Base-by-base conservation (phyloP, 2,113 vertebrate genomes). In the Chamaetylas fuelleborni region DNA sequence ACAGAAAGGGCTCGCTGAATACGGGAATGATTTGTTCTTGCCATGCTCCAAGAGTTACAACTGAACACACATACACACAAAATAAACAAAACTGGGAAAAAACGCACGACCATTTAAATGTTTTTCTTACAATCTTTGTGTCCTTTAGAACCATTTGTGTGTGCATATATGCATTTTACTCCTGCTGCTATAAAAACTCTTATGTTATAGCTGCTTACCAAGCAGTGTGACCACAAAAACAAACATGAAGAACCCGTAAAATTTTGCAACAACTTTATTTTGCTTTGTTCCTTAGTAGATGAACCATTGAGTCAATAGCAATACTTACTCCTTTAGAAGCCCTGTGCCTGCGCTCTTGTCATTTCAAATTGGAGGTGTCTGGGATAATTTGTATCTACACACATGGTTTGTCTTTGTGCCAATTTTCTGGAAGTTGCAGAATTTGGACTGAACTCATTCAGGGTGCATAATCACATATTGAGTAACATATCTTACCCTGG, bases 181-280 rank as follows among this genome's bases (percentile, higher is more conserved):
- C 20, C 38, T 29, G 23, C 29, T 77, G 69, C 34, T 91, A 34
- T 45, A 67, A 90, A 90, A 90, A 12, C 14, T 19, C 13, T 34
- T 61, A 79, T 19, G 47, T 57, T 72, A 69, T 20, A 66, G 20
- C 17, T 73, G 29, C 47, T 86, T 69, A 56, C 12, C 76, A 56
- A 20, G 8, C 23, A 77, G 16, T 28, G 20, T 22, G 14, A 70
- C 34, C 48, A 91, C 60, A 66, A 74, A 91, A 66, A 40, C 34
- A 81, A 69, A 88, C 33, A 13, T 29, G 15, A 16, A 33, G 33
- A 53, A n/a, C 25, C 6, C 4, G 3, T 38, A 79, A 45, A 9
- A 31, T 74, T 89, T 82, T 72, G 54, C 45, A 91, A 42, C 12
- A 12, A 12, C 26, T 79, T 85, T 62, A 28, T 89, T 93, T 91